phyloP scores from a whole-genome alignment of 2,888 invertebrate genomes.

The Pheosia tremula region DNA sequence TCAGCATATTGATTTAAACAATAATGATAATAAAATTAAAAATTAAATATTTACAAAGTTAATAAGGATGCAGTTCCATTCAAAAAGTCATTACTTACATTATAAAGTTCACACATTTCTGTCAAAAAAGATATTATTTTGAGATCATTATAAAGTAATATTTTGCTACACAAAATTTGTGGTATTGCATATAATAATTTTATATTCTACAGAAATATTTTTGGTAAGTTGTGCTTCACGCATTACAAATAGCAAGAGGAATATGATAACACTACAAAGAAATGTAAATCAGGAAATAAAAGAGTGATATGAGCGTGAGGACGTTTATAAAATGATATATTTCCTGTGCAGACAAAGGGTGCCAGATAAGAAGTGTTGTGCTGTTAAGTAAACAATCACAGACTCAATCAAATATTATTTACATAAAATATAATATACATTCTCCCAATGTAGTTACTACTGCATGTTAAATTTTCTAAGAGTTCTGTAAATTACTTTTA shows the following conservation, averaged over 20 bases:
- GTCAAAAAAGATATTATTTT: slow-evolving; percentile 44
- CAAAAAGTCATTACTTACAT: slow-evolving; percentile 10
- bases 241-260: slow-evolving; percentile 28
- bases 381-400: not conserved
- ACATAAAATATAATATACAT: not conserved
- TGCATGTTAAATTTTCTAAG: not conserved
- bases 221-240: slow-evolving; percentile 40
- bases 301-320: slow-evolving; percentile 12
- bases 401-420: not conserved
- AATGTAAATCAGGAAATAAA: slow-evolving; percentile 10
- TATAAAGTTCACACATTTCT: slow-evolving; percentile 35
- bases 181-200: slow-evolving; percentile 15
- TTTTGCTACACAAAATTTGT: slow-evolving; percentile 26
- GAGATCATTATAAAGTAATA: slow-evolving; percentile 57
- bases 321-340: slow-evolving; percentile 16
- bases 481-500: not conserved
- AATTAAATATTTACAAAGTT: slow-evolving; percentile 46
- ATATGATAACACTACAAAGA: slow-evolving; percentile 32
- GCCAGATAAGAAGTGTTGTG: not conserved
- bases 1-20: not conserved
- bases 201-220: slow-evolving; percentile 25
- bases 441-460: not conserved
- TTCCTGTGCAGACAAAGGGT: slow-evolving; percentile 2
- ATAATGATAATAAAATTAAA: slow-evolving; percentile 26
- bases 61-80: slow-evolving; percentile 5